Base-by-base conservation (phyloP, 2,888 invertebrate species). In the Bhutanitis thaidina region DNA sequence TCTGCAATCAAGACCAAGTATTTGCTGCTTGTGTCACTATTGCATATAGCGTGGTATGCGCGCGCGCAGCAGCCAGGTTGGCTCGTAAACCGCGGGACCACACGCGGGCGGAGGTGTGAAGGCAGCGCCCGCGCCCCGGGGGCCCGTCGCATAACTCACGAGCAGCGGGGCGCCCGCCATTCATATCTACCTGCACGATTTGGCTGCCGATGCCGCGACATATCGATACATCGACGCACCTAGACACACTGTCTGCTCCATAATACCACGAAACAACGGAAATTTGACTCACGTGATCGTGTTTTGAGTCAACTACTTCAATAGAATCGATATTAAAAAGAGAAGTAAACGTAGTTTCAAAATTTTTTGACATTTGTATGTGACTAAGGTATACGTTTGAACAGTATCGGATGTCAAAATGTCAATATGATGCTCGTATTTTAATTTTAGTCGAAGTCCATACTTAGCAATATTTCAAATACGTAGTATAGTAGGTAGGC, bases 31-130 rank as follows among this genome's bases (percentile, higher is more conserved):
- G 40, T 7, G 34, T 41, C 37, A 46, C 29, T 55, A 37, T 69
- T 50, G 68, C 67, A 75, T 77, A 57, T 1, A 10, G 27, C 43
- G 16, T 49, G 50, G 64, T 53, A 57, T 58, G 71, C 70, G 75
- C 65, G 65, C 75, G 68, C 75, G 81, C 77, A 77, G 82, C 80
- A 82, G 80, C 80, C 58, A 54, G 60, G 68, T 69, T 62, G 71
- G 72, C 75, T 80, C 86, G 82, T 86, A 86, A 86, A 86, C 69
- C 80, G 77, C 75, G 75, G 32, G 89, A 89, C 89, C 89, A 89
- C 89, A 89, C 89, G 89, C 89, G 88, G 86, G 77, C 79, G 83
- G 83, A 87, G 88, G 88, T 87, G 88, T 88, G 88, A 87, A 88
- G 86, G 85, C 83, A 81, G 80, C 74, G 79, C 68, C 59, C 75